Percentiles rank a stretch among this genome's conserved stretches.
These are phyloP conservation scores for Rotaria sp. DNA, from an alignment of 2,888 invertebrate genomes.

Conservation along the genomic window DNA sequence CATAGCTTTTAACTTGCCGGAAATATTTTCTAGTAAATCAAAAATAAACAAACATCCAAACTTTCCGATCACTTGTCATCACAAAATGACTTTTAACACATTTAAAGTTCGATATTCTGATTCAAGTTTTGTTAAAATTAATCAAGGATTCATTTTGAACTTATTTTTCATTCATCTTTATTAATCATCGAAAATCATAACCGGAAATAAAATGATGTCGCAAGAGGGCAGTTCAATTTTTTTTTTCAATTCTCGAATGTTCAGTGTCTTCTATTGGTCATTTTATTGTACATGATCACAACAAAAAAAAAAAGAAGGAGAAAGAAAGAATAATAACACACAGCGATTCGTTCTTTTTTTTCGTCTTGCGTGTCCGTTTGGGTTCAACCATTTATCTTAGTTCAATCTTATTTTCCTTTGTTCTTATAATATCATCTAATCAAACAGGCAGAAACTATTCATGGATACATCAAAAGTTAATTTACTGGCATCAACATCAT, in stretches of 20 bases:
- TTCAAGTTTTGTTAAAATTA: too few species aligned
- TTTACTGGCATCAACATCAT: background rate
- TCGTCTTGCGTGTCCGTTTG: background rate
- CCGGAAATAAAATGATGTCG: background rate
- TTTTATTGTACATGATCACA: background rate
- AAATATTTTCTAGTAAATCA: too few species aligned
- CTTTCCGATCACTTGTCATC: too few species aligned
- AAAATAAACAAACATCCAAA: too few species aligned
- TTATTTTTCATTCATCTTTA: too few species aligned
- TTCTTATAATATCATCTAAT: background rate
- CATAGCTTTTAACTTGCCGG: too few species aligned
- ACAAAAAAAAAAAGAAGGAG: background rate
- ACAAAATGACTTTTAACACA: too few species aligned
- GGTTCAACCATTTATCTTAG: background rate
- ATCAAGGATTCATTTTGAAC: too few species aligned
- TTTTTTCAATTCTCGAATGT: background rate
- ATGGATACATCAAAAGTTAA: slow-evolving; percentile 9
- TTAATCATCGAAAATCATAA: too few species aligned
- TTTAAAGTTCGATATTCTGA: too few species aligned
- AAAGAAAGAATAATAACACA: background rate
- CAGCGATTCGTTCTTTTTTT: background rate
- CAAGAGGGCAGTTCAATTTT: background rate
- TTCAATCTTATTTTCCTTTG: background rate
- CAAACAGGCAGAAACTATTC: background rate
- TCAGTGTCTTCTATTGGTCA: background rate